Evolutionary conservation across 2,797 vertebrate genomes (phyloP).

Genomic region (Gadopsis marmoratus): DNA sequence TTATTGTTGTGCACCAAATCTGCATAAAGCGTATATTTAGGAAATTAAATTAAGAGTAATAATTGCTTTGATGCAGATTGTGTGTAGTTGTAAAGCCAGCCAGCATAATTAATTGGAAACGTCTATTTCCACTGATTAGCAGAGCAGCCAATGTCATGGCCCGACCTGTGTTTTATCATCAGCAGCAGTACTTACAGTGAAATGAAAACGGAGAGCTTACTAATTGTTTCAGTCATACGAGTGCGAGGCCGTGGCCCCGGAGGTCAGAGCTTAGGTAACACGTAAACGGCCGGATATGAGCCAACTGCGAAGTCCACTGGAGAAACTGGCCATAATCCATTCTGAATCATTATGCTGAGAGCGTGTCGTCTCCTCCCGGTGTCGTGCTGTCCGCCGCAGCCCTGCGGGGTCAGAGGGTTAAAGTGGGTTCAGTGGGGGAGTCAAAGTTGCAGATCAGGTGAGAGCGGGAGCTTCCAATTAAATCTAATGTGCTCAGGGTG

Average conservation of each 20-base stretch:
- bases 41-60: conserved; percentile 63
- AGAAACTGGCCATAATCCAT: conserved; percentile 70
- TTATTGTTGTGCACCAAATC: conserved; percentile 56
- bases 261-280: conserved; percentile 49
- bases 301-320: conserved; percentile 40
- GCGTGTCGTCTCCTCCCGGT: conserved; percentile 30
- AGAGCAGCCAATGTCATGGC: conserved; percentile 67
- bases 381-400: conserved; percentile 30
- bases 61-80: conserved; percentile 61
- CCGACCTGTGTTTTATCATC: conserved; percentile 74
- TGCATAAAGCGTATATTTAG: conserved; percentile 42
- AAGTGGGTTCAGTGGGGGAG: conserved; percentile 68
- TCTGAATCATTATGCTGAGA: conserved; percentile 65
- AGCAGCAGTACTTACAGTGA: conserved; percentile 63
- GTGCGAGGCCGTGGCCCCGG: conserved; percentile 35
- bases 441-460: conserved; percentile 67
- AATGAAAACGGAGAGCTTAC: conserved; percentile 70
- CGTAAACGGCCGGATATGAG: conserved; percentile 46
- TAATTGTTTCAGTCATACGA: conserved; percentile 60
- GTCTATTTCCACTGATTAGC: conserved; percentile 72
- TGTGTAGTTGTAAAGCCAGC: conserved; percentile 49
- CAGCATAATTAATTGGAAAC: conserved; percentile 71
- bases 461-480: conserved; percentile 78
- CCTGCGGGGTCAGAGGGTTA: conserved; percentile 72
- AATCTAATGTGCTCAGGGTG: conserved; percentile 74